These are phyloP conservation scores for Eurois occulta DNA, from an alignment of 2,888 invertebrate genomes.

Conservation along the genomic window DNA sequence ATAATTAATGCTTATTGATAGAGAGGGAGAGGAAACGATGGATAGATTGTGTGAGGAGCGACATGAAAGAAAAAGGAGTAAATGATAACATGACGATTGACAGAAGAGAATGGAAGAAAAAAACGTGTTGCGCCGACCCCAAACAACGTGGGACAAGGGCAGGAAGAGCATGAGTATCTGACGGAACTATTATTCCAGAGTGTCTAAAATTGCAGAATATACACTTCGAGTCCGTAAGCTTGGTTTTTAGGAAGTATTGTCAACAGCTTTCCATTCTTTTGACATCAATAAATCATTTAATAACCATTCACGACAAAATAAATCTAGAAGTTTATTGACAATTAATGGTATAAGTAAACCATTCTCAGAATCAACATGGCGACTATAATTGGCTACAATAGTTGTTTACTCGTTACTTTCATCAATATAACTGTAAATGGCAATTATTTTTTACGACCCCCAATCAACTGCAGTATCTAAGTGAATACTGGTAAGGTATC, in stretches of 20 bases:
- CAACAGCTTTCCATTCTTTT: neutral
- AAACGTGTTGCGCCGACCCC: too few relatives aligned
- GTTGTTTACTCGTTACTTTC: slow-evolving; percentile 41
- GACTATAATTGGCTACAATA: slow-evolving; percentile 18
- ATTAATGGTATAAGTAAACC: neutral
- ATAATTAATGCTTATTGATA: too few relatives aligned
- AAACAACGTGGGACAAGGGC: too few relatives aligned
- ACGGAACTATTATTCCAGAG: neutral
- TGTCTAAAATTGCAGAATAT: neutral
- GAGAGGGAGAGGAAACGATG: too few relatives aligned
- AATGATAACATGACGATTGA: too few relatives aligned
- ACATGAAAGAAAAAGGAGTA: too few relatives aligned
- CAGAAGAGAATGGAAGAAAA: too few relatives aligned
- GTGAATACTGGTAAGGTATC: slow-evolving; percentile 16
- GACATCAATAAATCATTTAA: neutral
- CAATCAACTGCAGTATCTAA: slow-evolving; percentile 34
- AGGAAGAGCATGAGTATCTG: neutral
- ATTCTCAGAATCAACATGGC: slow-evolving; percentile 3
- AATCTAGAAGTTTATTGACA: neutral
- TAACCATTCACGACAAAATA: neutral
- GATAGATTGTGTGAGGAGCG: too few relatives aligned
- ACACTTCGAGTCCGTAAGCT: neutral
- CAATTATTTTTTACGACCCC: slow-evolving; percentile 47
- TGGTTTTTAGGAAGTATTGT: neutral
- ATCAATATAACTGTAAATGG: neutral